Evolutionary conservation across 2,797 vertebrate species (phyloP).

Genomic region (Silurus lanzhouensis): DNA sequence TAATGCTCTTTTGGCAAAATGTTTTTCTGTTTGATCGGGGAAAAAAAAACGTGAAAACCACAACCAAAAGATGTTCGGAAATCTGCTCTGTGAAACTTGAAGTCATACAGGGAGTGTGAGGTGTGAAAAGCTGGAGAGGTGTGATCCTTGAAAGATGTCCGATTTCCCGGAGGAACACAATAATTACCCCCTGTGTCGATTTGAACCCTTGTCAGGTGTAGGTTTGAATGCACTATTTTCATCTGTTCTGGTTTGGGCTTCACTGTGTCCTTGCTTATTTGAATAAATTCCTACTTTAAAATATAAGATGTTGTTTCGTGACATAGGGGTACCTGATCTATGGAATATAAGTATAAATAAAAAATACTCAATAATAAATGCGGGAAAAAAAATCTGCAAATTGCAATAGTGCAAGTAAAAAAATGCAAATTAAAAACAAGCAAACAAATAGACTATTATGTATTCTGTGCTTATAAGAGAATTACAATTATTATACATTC

Average conservation of each 20-base stretch:
- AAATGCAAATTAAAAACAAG: not conserved
- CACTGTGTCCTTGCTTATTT: not conserved
- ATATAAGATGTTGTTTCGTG: not conserved
- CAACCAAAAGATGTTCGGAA: not conserved
- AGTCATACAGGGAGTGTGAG: constrained; percentile 51
- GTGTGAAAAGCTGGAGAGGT: constrained; percentile 13
- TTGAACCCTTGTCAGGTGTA: not conserved
- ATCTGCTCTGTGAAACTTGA: constrained; percentile 41
- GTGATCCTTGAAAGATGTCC: constrained; percentile 53
- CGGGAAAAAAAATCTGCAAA: not conserved
- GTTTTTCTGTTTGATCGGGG: not conserved
- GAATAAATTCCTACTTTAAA: not conserved
- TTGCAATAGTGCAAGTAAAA: not conserved
- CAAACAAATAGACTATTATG: not conserved
- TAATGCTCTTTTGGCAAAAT: not conserved
- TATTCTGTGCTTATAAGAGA: too few species aligned
- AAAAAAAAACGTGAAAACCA: constrained; percentile 7
- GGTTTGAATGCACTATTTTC: not conserved
- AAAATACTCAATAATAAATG: not conserved
- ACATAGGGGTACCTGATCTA: not conserved
- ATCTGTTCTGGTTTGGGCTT: not conserved
- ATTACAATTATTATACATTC: too few species aligned
- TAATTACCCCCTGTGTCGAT: constrained; percentile 64
- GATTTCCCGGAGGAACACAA: constrained; percentile 58
- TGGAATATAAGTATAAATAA: not conserved